Base-by-base conservation (phyloP, 2,888 invertebrate species). In the Theodoxus fluviatilis region DNA sequence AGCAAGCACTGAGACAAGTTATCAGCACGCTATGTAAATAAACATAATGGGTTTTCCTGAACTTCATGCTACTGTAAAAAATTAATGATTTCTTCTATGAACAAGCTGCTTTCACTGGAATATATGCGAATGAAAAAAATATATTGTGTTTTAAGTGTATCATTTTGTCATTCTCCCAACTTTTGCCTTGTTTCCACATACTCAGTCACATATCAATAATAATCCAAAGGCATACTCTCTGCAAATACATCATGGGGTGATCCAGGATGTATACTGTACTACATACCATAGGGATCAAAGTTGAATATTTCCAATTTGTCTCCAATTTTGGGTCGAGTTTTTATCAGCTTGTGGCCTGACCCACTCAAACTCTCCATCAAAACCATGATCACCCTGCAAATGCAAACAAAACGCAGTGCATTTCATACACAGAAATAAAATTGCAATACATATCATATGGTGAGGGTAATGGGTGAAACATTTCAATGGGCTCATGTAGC, bases 261-360 rank as follows among this genome's bases (percentile, higher is more conserved):
- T 43, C 12, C 25, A 49, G 28, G 22, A 31, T 33, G 15, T 15
- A 12, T 0, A 52, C 18, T 3, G 15, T 22, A n/a, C 18, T 22
- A 40, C 73, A 72, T 72, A 78, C 78, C 78, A 61, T 64, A 75
- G 22, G 77, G 79, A 73, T 79, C 79, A 68, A 69, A 73, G 38
- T 64, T 57, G 38, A 79, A 67, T 43, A 71, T 38, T 69, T 78
- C 79, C 22, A 76, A 31, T 64, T 79, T 79, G 6, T 79, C 77
- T 18, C 64, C 74, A 22, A 64, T 38, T 61, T 76, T 79, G n/a
- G 75, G 73, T 33, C 78, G 47, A 1, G 68, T 61, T 52, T 65
- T 69, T 15, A 73, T 68, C 40, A 79, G 12, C 38, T 57, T 71
- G 69, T 76, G 76, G 15, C 77, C 76, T 12, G 76, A 75, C 28